Conservation (phyloP, 2,888 invertebrate genomes). For the Altica lythri region DNA sequence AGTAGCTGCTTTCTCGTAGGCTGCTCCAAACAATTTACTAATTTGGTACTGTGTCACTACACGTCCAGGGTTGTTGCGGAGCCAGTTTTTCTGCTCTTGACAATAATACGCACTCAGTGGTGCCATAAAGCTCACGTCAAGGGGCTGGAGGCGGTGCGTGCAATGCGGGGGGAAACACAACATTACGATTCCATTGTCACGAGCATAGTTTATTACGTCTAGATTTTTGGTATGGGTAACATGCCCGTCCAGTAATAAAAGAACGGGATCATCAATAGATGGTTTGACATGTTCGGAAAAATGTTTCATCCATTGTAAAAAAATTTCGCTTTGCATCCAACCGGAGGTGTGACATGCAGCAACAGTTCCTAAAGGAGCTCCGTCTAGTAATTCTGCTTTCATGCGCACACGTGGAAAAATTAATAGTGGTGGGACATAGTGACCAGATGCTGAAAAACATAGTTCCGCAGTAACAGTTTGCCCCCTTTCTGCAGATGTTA, state of each 20-base stretch:
- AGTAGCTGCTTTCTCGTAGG: slow-evolving; percentile 31
- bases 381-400: slow-evolving; percentile 12
- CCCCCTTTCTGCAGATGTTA: slow-evolving; percentile 37
- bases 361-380: no score
- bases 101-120: background rate
- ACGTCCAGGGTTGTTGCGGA: no score
- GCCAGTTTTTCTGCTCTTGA: no score
- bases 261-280: slow-evolving; percentile 22
- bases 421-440: slow-evolving; percentile 17
- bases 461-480: slow-evolving; percentile 35
- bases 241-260: slow-evolving; percentile 31
- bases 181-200: slow-evolving; percentile 44
- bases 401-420: slow-evolving; percentile 22
- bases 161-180: slow-evolving; percentile 44
- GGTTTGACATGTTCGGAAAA: slow-evolving; percentile 26
- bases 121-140: background rate
- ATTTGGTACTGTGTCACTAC: background rate
- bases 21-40: slow-evolving; percentile 36
- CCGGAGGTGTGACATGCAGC: slow-evolving; percentile 19
- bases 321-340: slow-evolving; percentile 27
- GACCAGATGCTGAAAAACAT: slow-evolving; percentile 23
- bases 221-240: slow-evolving; percentile 6
- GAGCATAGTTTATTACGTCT: slow-evolving; percentile 40
- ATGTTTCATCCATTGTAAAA: slow-evolving; percentile 29
- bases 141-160: background rate